Evolutionary conservation across 2,113 vertebrate species (phyloP).

Genomic region (Phoxinus phoxinus): DNA sequence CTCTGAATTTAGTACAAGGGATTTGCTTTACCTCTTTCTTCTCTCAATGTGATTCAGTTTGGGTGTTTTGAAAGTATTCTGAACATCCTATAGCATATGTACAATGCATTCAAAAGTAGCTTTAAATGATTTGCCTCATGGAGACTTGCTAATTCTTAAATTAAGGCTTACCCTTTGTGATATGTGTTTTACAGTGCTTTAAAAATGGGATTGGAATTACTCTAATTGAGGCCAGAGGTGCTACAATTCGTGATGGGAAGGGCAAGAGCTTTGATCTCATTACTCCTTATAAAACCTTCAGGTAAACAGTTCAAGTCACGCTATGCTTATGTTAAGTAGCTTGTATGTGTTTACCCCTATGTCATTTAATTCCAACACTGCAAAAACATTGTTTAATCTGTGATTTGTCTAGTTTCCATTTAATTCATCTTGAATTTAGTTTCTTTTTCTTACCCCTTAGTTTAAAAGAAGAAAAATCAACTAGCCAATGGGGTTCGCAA

Average conservation of each 20-base stretch:
- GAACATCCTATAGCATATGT: background rate
- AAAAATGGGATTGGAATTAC: slow-evolving; percentile 90
- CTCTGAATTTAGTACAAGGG: background rate
- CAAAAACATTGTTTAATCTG: background rate
- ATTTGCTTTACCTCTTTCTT: background rate
- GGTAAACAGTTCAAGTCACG: slow-evolving; percentile 71
- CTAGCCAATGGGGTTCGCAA: too few relatives aligned
- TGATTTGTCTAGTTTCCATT: background rate
- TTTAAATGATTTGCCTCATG: background rate
- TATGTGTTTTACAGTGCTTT: slow-evolving; percentile 80
- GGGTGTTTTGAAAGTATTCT: background rate
- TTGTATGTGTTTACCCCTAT: background rate
- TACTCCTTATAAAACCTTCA: slow-evolving; percentile 92
- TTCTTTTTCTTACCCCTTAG: background rate
- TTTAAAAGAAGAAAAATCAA: background rate
- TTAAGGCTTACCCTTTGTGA: background rate
- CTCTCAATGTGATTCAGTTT: background rate
- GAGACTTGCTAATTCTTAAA: background rate
- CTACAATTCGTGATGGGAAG: slow-evolving; percentile 90
- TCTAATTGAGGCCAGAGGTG: slow-evolving; percentile 87
- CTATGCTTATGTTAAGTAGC: background rate
- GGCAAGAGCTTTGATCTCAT: slow-evolving; percentile 92
- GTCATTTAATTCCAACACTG: background rate
- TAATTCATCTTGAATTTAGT: background rate
- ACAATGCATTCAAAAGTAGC: background rate